These are phyloP conservation scores for Aurelia sp. DNA, from an alignment of 30 jellyfish, hydroid and myxozoan genomes.

Conservation along the genomic window DNA sequence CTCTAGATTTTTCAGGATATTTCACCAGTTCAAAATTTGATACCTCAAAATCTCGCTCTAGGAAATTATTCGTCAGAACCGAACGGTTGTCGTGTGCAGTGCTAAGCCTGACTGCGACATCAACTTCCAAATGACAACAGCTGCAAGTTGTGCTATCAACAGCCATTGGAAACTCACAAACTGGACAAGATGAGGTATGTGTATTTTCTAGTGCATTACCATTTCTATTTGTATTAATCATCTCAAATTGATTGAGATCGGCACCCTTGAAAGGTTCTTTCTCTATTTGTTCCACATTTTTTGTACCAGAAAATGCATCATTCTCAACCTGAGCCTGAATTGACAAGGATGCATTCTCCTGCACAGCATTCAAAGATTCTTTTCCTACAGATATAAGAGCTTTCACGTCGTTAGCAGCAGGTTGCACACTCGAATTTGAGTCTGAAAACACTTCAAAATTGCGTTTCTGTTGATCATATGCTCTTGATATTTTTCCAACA, in stretches of 20 bases:
- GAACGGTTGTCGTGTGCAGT: background rate
- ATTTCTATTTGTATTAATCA: background rate
- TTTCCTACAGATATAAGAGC: background rate
- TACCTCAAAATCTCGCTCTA: slow-evolving; percentile 5
- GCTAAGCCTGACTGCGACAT: background rate
- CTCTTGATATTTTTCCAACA: background rate
- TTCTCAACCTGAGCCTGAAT: background rate
- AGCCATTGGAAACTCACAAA: slow-evolving; percentile 13
- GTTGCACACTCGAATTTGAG: too few relatives aligned
- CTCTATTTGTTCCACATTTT: background rate
- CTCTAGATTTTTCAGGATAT: slow-evolving; percentile 43
- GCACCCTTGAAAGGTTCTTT: too few relatives aligned
- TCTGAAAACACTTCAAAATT: background rate
- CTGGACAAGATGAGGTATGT: background rate
- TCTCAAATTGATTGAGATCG: too few relatives aligned
- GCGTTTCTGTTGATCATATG: background rate
- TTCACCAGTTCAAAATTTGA: slow-evolving; percentile 7
- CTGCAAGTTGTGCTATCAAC: background rate
- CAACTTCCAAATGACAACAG: slow-evolving; percentile 22
- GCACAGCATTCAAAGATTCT: background rate
- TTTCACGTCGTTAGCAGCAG: too few relatives aligned
- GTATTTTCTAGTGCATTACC: background rate
- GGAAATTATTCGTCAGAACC: slow-evolving; percentile 13
- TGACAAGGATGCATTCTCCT: background rate
- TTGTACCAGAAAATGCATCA: background rate